Evolutionary conservation across 2,113 vertebrate species (phyloP).

Genomic region (Chaenogobius annularis): DNA sequence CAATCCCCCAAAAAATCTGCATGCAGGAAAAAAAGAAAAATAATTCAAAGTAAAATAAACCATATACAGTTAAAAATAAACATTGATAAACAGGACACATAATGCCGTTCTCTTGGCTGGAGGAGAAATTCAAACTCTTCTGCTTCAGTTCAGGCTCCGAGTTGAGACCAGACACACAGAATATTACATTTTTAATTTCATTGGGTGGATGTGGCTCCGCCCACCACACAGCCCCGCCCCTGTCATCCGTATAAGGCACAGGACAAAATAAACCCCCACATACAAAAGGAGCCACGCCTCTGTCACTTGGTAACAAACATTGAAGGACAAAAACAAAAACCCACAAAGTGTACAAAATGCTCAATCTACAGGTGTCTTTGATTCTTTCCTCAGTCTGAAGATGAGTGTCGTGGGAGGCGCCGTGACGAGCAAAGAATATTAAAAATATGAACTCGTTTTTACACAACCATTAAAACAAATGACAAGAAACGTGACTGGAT

Average conservation of each 20-base stretch:
- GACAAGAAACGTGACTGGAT: slow-evolving; percentile 88
- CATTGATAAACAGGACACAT: slow-evolving; percentile 68
- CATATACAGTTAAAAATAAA: slow-evolving; percentile 67
- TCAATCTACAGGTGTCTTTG: slow-evolving; percentile 80
- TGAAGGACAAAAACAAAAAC: slow-evolving; percentile 85
- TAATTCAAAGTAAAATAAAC: slow-evolving; percentile 59
- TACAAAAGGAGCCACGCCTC: slow-evolving; percentile 82
- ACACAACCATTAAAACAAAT: slow-evolving; percentile 79
- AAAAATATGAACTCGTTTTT: slow-evolving; percentile 71
- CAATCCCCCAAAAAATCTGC: slow-evolving; percentile 69
- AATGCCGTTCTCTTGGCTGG: slow-evolving; percentile 76
- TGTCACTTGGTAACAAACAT: slow-evolving; percentile 80
- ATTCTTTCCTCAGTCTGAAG: slow-evolving; percentile 64
- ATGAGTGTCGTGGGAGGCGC: slow-evolving; percentile 56
- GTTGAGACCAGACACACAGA: slow-evolving; percentile 45
- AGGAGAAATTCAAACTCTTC: slow-evolving; percentile 77
- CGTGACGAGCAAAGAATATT: slow-evolving; percentile 55
- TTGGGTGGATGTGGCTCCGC: slow-evolving; percentile 67
- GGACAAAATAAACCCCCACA: slow-evolving; percentile 92
- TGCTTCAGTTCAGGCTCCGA: slow-evolving; percentile 53
- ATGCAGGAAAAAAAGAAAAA: slow-evolving; percentile 64
- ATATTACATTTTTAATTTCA: slow-evolving; percentile 72
- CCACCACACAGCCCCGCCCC: slow-evolving; percentile 79
- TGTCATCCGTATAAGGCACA: slow-evolving; percentile 96
- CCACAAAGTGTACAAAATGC: slow-evolving; percentile 90